A percentile compares a stretch with the other conserved stretches of the same genome.
Conservation (phyloP, 2,113 vertebrate species). For the Candoia aspera region DNA sequence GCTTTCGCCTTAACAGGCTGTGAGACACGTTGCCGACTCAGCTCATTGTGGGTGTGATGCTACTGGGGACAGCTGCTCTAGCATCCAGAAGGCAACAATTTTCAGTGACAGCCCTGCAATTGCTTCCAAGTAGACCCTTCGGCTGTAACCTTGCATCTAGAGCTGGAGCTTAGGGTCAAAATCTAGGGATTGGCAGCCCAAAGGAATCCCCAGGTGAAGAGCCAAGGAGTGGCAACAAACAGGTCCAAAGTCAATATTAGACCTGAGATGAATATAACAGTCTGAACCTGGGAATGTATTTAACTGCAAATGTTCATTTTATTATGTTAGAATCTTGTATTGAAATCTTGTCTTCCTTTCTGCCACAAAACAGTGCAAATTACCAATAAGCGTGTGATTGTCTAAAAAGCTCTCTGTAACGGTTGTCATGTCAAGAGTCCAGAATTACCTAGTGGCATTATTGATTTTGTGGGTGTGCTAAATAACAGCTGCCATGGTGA, state of each 20-base stretch:
- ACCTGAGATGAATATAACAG: not conserved
- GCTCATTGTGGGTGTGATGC: conserved; percentile 62
- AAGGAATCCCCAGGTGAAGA: not conserved
- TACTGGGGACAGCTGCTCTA: conserved; percentile 48
- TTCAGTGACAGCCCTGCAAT: not conserved
- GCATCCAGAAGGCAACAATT: not conserved
- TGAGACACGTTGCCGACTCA: conserved; percentile 63
- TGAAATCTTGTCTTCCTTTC: not conserved
- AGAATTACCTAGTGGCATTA: not conserved
- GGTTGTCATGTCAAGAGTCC: not conserved
- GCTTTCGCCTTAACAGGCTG: conserved; percentile 64
- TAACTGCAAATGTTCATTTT: not conserved
- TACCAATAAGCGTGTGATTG: not conserved
- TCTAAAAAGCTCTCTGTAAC: not conserved
- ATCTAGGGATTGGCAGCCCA: not conserved
- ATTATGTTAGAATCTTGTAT: not conserved
- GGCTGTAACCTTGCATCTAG: not conserved
- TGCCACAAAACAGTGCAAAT: not conserved
- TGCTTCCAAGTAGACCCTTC: not conserved
- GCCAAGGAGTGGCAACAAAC: not conserved
- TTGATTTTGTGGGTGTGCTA: not conserved
- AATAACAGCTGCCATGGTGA: not conserved
- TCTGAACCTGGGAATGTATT: not conserved
- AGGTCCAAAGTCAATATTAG: not conserved
- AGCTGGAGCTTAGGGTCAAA: not conserved